Evolutionary conservation across 2,113 vertebrate genomes (phyloP).

Genomic region (Pica pica): DNA sequence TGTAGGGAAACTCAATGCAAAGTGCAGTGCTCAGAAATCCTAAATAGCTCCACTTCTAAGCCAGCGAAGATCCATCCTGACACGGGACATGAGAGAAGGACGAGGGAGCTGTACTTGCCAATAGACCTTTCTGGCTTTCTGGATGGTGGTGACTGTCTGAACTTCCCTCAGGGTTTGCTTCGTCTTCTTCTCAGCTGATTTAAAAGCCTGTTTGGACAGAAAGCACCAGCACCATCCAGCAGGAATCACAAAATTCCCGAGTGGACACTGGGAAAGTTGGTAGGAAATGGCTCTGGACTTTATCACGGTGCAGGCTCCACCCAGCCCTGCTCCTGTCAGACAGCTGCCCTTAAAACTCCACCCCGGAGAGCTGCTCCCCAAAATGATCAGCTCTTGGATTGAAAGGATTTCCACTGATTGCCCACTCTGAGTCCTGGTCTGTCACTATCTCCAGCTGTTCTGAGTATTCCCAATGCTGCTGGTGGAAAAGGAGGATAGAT

Average conservation of each 20-base stretch:
- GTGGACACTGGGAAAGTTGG: neutral
- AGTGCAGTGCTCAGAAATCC: neutral
- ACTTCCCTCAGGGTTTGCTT: slow-evolving; percentile 96
- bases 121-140: slow-evolving; percentile 97
- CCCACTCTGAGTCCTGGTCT: neutral
- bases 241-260: neutral
- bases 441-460: neutral
- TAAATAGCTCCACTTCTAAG: neutral
- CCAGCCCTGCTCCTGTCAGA: neutral
- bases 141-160: slow-evolving; percentile 93
- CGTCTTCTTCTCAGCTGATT: slow-evolving; percentile 97
- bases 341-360: neutral
- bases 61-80: neutral
- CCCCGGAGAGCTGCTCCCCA: neutral
- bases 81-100: fast-evolving
- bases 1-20: neutral
- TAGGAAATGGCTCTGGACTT: neutral
- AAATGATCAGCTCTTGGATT: neutral
- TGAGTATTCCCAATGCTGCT: fast-evolving
- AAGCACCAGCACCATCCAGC: neutral
- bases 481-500: neutral
- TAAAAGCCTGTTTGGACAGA: slow-evolving; percentile 83
- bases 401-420: neutral
- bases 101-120: slow-evolving; percentile 77
- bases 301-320: neutral